Base-by-base conservation (phyloP, 1,140 invertebrate genomes). In the Brachionus rotundiformis region DNA sequence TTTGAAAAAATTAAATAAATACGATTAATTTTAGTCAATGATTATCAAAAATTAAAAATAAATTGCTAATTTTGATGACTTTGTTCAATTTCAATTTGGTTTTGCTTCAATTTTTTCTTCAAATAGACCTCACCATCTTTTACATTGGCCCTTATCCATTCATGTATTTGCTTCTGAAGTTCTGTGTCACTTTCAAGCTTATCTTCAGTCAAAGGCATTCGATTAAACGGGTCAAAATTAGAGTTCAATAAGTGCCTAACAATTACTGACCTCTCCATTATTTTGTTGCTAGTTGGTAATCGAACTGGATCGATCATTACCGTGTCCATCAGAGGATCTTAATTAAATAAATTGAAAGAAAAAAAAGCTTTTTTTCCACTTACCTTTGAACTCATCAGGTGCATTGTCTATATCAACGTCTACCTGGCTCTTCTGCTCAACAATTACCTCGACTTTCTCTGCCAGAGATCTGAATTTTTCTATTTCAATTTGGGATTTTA, bases 281-380 rank as follows among this genome's bases (percentile, higher is more conserved):
- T 90, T 84, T 94, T 94, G 81, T 96, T 96, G 80, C 94, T 95
- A 27, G 83, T 81, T 8, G 96, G 96, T 82, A 99, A 89, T 81
- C 93, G 90, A 0, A 98, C 95, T 2, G 96, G 96, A 87, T 99
- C 95, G 1, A 92, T 92, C 96, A 98, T 98, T 19, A 99, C 87
- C 0, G 95, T 98, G 85, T 96, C 94, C 95, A 98, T 98, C 1
- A 99, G 88, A 0, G 96, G 95, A 91, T 98, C 96, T 91, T 82
- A 75, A 87, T 54, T 23, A 84, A 82, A 49, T n/a, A n/a, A n/a
- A n/a, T n/a, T n/a, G n/a, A n/a, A n/a, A n/a, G n/a, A n/a, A n/a
- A n/a, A n/a, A n/a, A n/a, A n/a, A n/a, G n/a, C n/a, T n/a, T 16
- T 76, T 49, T 49, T 54, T 31, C 84, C 91, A 71, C 0, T 39